phyloP scores from a whole-genome alignment of 2,888 invertebrate genomes.

The Dolichomitus sp. region DNA sequence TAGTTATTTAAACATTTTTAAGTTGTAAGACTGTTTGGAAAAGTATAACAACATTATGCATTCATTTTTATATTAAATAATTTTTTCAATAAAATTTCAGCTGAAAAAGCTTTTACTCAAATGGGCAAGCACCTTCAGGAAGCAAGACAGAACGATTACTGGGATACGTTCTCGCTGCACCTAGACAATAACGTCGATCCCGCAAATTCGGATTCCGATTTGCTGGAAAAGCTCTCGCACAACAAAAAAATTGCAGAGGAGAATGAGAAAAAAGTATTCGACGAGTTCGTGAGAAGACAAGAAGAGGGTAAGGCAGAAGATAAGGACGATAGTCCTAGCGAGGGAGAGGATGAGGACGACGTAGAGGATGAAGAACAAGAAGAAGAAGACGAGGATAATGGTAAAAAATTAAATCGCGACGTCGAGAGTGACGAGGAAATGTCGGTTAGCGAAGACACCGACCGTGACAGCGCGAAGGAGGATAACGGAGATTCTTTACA shows the following conservation, averaged over 20 bases:
- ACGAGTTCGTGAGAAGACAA: constrained; percentile 76
- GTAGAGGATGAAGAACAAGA: constrained; percentile 52
- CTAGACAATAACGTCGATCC: constrained; percentile 78
- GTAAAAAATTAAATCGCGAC: constrained; percentile 3
- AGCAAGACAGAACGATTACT: constrained; percentile 76
- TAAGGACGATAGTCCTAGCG: constrained; percentile 38
- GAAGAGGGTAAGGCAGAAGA: constrained; percentile 64
- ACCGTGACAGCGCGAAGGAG: constrained; percentile 23
- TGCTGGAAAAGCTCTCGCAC: constrained; percentile 72
- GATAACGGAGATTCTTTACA: constrained; percentile 4
- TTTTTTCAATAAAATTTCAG: constrained; percentile 67
- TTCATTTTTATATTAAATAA: not conserved
- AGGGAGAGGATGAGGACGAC: constrained; percentile 62
- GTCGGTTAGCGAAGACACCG: constrained; percentile 52
- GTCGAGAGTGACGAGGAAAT: constrained; percentile 43
- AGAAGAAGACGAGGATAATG: constrained; percentile 50
- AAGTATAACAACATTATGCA: too few species aligned
- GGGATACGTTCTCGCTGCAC: constrained; percentile 78
- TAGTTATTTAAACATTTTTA: too few species aligned
- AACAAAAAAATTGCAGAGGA: constrained; percentile 70
- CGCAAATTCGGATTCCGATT: constrained; percentile 71
- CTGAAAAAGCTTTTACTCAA: constrained; percentile 77
- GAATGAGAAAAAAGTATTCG: constrained; percentile 78
- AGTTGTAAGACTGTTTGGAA: too few species aligned
- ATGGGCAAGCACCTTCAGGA: constrained; percentile 78